These are phyloP conservation scores for Atlantisia rogersi DNA, from an alignment of 2,113 vertebrate species.

Conservation along the genomic window DNA sequence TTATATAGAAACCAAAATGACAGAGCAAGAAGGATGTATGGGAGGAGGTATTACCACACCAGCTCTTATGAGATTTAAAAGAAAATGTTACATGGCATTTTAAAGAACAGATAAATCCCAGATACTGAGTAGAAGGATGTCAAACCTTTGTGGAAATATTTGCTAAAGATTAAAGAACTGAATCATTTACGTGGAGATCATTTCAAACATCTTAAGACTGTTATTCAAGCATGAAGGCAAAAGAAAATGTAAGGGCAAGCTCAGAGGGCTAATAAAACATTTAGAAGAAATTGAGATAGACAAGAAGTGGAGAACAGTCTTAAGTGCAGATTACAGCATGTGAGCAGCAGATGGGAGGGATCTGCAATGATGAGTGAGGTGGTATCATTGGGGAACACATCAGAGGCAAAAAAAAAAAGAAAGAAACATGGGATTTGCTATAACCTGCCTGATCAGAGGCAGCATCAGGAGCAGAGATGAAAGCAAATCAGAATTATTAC, in stretches of 20 bases:
- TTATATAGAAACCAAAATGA: not conserved
- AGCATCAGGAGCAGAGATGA: conserved; percentile 13
- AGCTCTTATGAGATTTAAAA: not conserved
- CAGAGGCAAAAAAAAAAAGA: not conserved
- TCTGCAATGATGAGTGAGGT: not conserved
- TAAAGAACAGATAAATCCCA: conserved; percentile 36
- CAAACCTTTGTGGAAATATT: conserved; percentile 32
- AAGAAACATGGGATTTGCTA: not conserved
- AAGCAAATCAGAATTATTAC: conserved; percentile 11
- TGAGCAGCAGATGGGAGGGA: not conserved
- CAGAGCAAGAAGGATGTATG: not conserved
- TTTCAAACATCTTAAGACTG: not conserved
- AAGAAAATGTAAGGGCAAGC: not conserved
- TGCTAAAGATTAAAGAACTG: not conserved
- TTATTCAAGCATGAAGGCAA: not conserved
- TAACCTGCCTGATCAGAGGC: not conserved
- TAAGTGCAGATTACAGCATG: not conserved
- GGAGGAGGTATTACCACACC: not conserved
- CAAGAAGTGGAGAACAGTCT: not conserved
- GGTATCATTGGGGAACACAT: not conserved
- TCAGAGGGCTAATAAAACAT: not conserved
- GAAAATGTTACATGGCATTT: not conserved
- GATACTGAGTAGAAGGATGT: not conserved
- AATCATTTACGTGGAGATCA: not conserved
- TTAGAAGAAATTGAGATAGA: not conserved